A percentile compares a stretch with the other conserved stretches of the same genome.
These are phyloP conservation scores for Drosophila watanabei DNA, from an alignment of 1,140 invertebrate genomes.

Conservation along the genomic window DNA sequence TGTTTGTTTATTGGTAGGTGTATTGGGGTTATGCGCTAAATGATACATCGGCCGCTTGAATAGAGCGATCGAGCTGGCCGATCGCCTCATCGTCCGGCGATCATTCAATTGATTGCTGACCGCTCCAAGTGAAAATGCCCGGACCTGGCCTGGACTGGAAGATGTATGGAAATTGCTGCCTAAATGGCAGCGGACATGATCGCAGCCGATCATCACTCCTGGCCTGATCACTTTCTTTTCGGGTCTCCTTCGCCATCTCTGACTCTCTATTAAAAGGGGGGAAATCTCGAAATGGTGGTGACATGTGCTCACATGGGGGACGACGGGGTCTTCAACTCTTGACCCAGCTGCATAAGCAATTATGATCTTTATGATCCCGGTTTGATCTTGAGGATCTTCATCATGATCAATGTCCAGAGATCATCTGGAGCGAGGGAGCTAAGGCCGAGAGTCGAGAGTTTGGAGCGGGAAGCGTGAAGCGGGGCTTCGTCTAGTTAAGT, in stretches of 20 bases:
- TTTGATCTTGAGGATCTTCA: slow-evolving; percentile 47
- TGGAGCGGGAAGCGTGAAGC: neutral
- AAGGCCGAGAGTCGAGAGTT: neutral
- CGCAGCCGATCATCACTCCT: slow-evolving; percentile 50
- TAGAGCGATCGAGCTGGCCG: slow-evolving; percentile 68
- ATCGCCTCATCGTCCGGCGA: slow-evolving; percentile 24
- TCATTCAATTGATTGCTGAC: slow-evolving; percentile 70
- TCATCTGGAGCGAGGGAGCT: slow-evolving; percentile 45
- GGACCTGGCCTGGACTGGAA: slow-evolving; percentile 19
- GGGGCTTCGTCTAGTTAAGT: slow-evolving; percentile 70
- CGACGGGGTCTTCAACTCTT: slow-evolving; percentile 44
- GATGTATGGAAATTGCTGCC: slow-evolving; percentile 78
- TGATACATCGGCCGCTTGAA: slow-evolving; percentile 76
- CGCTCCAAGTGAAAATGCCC: slow-evolving; percentile 64
- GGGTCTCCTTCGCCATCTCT: neutral
- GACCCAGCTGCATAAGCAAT: slow-evolving; percentile 77
- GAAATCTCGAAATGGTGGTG: slow-evolving; percentile 59
- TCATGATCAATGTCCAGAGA: slow-evolving; percentile 69
- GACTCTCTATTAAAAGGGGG: neutral
- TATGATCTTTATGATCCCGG: slow-evolving; percentile 52
- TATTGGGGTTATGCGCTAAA: slow-evolving; percentile 81
- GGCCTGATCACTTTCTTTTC: slow-evolving; percentile 73
- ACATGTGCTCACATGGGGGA: slow-evolving; percentile 55
- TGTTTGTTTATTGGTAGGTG: slow-evolving; percentile 82
- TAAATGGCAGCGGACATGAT: slow-evolving; percentile 74